Evolutionary conservation across 2,113 vertebrate species (phyloP), one percentile per base, ranked within the genome.

Genomic region (Eurystomus gularis): DNA sequence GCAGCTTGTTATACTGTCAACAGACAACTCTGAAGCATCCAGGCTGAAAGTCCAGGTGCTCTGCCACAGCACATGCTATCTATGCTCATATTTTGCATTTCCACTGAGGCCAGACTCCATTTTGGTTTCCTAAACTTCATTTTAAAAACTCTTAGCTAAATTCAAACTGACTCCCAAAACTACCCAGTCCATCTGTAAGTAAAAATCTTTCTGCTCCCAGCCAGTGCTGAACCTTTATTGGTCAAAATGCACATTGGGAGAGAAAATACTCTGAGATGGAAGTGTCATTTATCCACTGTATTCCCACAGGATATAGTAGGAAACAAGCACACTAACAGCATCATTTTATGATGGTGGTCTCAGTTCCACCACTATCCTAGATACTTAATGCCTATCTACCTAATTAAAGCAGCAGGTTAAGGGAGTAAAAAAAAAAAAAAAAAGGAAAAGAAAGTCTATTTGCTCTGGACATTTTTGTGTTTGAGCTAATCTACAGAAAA

Each of bases 21-120:
- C 33, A 91, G 87, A 75, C 42, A 91, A 71, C 17, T 58, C 51
- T 54, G n/a, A 86, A 77, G 17, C 25, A 84, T 39, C 51, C 65
- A 91, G 19, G 69, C 37, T 86, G 48, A 86, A 92, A 94, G 94
- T 58, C n/a, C 60, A 70, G 54, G 62, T 78, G 8, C 21, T 85
- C 51, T 90, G 46, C 46, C 72, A 48, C 23, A 78, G 26, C 14
- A 57, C 55, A 21, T 35, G 17, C 6, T 58, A 54, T 42, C 64
- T 81, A 24, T 0, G 0, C 15, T 81, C 9, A 7, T 10, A 51
- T 54, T 82, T 78, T 66, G 62, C 39, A 44, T 76, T 94, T 92
- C 66, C 57, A 61, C 26, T 48, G 70, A 75, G 48, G 82, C 15
- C 9, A 61, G 33, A 48, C 48, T 89, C 37, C 10, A 21, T 42